Evolutionary conservation across 2,888 invertebrate genomes (phyloP).

Genomic region (Keiferia lycopersicella): DNA sequence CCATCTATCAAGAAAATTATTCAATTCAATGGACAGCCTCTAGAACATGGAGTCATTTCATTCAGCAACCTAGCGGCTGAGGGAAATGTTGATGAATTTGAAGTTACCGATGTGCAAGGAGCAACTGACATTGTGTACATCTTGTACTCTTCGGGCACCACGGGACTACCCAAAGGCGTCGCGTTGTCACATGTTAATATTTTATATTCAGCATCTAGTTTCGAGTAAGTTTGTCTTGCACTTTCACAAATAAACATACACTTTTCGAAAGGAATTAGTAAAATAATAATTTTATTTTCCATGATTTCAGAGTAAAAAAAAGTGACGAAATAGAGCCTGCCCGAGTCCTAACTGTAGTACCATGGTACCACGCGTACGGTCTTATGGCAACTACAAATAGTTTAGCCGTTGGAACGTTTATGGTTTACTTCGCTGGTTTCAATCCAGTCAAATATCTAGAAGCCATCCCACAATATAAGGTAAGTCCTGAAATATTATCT

Average conservation of each 20-base stretch:
- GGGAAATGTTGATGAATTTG: constrained; percentile 35
- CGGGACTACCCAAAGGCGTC: constrained; percentile 90
- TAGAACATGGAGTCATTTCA: constrained; percentile 34
- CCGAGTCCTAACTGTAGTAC: constrained; percentile 82
- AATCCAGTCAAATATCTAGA: constrained; percentile 85
- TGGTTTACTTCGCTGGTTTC: constrained; percentile 83
- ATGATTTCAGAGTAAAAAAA: constrained; percentile 16
- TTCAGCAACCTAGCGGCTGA: constrained; percentile 72
- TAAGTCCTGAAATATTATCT: constrained; percentile 38
- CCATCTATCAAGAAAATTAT: constrained; percentile 76
- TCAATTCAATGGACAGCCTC: constrained; percentile 81
- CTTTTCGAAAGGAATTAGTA: background rate
- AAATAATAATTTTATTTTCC: background rate
- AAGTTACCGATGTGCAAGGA: constrained; percentile 38
- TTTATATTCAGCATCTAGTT: constrained; percentile 76
- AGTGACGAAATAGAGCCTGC: background rate
- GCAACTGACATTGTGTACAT: constrained; percentile 51
- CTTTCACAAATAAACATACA: background rate
- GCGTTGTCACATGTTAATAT: constrained; percentile 82
- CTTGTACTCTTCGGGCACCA: constrained; percentile 86
- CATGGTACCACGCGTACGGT: constrained; percentile 91
- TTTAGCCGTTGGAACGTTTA: constrained; percentile 70
- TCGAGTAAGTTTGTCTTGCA: constrained; percentile 48
- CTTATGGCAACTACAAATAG: constrained; percentile 82
- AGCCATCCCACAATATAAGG: constrained; percentile 83